Conservation (phyloP, 1,140 invertebrate genomes). For the Phymastichus coffea region DNA sequence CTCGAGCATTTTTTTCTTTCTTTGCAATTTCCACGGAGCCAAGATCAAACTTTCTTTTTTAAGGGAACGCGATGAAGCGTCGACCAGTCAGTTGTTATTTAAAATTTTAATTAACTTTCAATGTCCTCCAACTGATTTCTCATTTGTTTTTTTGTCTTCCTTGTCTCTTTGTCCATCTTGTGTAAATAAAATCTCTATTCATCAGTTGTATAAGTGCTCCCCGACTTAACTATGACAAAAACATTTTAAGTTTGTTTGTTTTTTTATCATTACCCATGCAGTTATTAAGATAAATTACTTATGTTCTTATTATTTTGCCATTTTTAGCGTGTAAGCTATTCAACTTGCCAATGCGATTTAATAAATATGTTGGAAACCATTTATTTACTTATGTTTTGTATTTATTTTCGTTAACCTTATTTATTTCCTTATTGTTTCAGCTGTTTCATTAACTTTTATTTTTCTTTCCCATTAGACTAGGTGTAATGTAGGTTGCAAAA, state of each 20-base stretch:
- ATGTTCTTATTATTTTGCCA: constrained; percentile 43
- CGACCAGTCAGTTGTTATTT: constrained; percentile 34
- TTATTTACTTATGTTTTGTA: constrained; percentile 25
- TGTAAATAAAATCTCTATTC: constrained; percentile 54
- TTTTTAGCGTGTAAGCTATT: constrained; percentile 52
- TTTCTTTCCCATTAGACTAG: too few species aligned
- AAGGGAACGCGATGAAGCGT: constrained; percentile 21
- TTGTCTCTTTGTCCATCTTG: constrained; percentile 33
- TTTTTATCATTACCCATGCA: constrained; percentile 42
- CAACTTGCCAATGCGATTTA: constrained; percentile 54
- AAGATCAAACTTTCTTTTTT: not conserved
- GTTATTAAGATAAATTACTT: constrained; percentile 43
- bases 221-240: constrained; percentile 28
- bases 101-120: constrained; percentile 16
- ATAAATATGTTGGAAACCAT: constrained; percentile 52
- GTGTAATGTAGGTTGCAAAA: too few species aligned
- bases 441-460: not conserved
- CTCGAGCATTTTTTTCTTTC: not conserved
- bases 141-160: constrained; percentile 15
- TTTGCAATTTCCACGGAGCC: not conserved
- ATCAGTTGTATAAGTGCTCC: constrained; percentile 38
- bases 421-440: constrained; percentile 17
- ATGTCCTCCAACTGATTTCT: constrained; percentile 6
- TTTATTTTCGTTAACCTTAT: constrained; percentile 19
- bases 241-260: constrained; percentile 39